Percentiles rank a stretch among this genome's conserved stretches.
phyloP scores from a whole-genome alignment of 2,888 invertebrate species.

The Drosophila atripex region DNA sequence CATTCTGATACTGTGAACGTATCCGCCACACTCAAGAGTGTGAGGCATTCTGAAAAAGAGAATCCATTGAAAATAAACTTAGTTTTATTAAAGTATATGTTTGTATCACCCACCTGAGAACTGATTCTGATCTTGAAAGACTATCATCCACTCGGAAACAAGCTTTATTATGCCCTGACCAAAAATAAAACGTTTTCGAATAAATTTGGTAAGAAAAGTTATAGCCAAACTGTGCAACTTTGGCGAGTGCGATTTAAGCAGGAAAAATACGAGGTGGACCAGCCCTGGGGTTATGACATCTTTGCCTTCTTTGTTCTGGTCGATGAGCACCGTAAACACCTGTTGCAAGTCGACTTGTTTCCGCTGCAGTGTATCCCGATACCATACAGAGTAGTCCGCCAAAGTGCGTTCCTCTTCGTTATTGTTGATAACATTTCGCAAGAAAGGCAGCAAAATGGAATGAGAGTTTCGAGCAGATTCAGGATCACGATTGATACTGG shows the following conservation, averaged over 20 bases:
- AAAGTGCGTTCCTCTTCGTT: constrained; percentile 84
- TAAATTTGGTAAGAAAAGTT: constrained; percentile 86
- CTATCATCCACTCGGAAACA: constrained; percentile 86
- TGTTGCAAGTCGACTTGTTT: constrained; percentile 77
- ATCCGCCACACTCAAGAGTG: constrained; percentile 81
- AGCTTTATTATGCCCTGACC: constrained; percentile 85
- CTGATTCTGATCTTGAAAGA: constrained; percentile 85
- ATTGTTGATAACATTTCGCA: constrained; percentile 81
- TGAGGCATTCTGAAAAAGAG: constrained; percentile 78
- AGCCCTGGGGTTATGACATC: constrained; percentile 84
- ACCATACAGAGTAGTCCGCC: constrained; percentile 85
- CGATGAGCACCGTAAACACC: constrained; percentile 81
- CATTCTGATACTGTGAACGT: constrained; percentile 83
- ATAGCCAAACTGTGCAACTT: constrained; percentile 84
- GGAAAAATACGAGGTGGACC: constrained; percentile 84
- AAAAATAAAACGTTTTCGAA: constrained; percentile 85
- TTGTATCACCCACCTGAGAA: constrained; percentile 85
- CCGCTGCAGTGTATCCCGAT: constrained; percentile 83
- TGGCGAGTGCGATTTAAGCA: constrained; percentile 83
- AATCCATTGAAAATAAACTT: not conserved
- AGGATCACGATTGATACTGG: constrained; percentile 82
- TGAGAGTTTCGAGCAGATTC: constrained; percentile 76
- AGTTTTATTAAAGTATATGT: not conserved
- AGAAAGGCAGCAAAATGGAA: constrained; percentile 78
- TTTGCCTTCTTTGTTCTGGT: constrained; percentile 83